These are phyloP conservation scores for Peromyscus aztecus DNA, from an alignment of 2,797 vertebrate species.

Conservation along the genomic window DNA sequence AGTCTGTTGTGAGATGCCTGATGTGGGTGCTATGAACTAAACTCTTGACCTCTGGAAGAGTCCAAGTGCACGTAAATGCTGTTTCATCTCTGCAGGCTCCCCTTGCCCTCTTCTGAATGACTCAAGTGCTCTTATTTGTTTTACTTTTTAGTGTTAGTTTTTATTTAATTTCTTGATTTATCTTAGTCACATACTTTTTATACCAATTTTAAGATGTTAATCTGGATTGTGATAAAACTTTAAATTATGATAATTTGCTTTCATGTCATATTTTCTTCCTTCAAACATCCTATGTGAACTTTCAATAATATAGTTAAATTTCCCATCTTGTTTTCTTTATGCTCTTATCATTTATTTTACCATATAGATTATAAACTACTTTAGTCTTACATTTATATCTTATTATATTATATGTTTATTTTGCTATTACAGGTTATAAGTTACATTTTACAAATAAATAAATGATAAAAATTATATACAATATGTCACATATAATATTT, in stretches of 20 bases:
- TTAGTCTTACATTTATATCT: neutral
- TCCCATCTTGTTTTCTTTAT: neutral
- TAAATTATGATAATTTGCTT: neutral
- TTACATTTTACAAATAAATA: neutral
- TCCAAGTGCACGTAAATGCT: neutral
- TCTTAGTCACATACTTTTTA: neutral
- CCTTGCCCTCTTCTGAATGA: neutral
- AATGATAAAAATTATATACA: neutral
- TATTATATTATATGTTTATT: neutral
- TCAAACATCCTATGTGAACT: neutral
- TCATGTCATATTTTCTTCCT: neutral
- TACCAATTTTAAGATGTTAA: neutral
- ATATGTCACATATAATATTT: neutral
- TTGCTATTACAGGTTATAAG: neutral
- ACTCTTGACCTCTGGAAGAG: neutral
- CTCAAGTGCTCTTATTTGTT: neutral
- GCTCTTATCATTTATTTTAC: conserved; percentile 26
- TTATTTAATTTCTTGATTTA: conserved; percentile 37
- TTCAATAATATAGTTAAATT: neutral
- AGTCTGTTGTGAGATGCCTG: neutral
- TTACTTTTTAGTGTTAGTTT: neutral
- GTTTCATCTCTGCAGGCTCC: neutral
- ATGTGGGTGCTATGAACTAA: neutral
- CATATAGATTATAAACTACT: neutral
- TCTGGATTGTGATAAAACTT: conserved; percentile 1